Evolutionary conservation across 2,113 vertebrate genomes (phyloP), one percentile per base, ranked within the genome.

Genomic region (Rhynchomys soricoides): DNA sequence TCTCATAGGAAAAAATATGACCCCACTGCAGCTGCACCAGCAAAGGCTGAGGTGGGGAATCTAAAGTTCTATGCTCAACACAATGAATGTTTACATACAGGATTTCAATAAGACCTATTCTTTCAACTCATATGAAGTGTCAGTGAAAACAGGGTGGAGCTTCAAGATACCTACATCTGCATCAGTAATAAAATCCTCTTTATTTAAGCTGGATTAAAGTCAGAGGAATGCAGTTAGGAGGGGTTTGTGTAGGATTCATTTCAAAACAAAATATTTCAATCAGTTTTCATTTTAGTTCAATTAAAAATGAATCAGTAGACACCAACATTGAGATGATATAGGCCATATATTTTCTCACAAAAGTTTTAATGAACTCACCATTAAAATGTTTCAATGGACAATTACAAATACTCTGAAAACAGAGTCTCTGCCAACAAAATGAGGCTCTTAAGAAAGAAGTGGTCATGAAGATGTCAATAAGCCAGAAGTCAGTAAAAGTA

Each of bases 21-120:
- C 16, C 3, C 4, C 10, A 29, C 0, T 0, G 1, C 3, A 70
- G 5, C 24, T 17, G 40, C 21, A 26, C 7, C 19, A 77, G 34
- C 29, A 62, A 89, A 62, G 7, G 12, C 12, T 19, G 6, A 48
- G 4, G 19, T 43, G 1, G 17, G 19, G 12, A 62, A 17, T 2
- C 8, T 70, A n/a, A 78, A 24, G 17, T 21, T 37, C 43, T 19
- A 1, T 19, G 34, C 37, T 79, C 5, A 15, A 3, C 7, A 87
- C 19, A n/a, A 11, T 24, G 31, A 55, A 15, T 11, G 5, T 68
- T 68, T 34, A 68, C 31, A 68, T 68, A 34, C 66, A 34, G 66
- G 5, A 68, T 68, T 68, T 16, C 31, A 15, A 6, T 34, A 34
- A 34, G 66, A 34, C 31, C 13, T 68, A 68, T 68, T 34, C 31